Percentiles rank a stretch among this genome's conserved stretches.
phyloP scores from a whole-genome alignment of 2,113 vertebrate genomes.

The Zosterops lateralis region DNA sequence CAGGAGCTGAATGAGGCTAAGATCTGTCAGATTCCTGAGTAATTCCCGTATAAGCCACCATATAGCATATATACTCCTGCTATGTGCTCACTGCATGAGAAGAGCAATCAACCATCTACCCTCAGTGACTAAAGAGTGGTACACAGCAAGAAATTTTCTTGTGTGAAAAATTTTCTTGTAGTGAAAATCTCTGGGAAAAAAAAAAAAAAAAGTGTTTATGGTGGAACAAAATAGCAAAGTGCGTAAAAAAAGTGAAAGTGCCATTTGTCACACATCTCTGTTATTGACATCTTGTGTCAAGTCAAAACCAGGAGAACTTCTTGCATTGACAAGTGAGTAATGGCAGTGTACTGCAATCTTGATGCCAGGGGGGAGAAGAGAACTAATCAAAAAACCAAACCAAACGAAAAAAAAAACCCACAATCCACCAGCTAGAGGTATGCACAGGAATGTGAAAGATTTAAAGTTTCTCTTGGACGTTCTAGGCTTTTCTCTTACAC shows the following conservation, averaged over 20 bases:
- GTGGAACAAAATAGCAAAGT: neutral
- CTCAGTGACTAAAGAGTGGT: neutral
- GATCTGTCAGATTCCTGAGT: neutral
- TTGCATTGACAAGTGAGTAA: neutral
- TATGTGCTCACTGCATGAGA: neutral
- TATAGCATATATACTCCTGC: neutral
- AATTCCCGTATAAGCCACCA: neutral
- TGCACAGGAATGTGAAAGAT: neutral
- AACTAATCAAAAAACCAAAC: neutral
- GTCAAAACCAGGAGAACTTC: neutral
- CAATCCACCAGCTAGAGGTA: neutral
- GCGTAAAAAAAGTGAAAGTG: neutral
- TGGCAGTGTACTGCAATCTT: neutral
- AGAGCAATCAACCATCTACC: neutral
- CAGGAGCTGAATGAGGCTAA: neutral
- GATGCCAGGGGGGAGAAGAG: neutral
- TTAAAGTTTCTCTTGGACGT: neutral
- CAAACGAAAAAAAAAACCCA: neutral
- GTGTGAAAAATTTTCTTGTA: no score
- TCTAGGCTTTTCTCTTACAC: neutral
- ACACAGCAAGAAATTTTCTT: neutral
- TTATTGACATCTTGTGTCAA: neutral
- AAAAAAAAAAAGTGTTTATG: neutral
- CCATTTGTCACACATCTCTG: neutral
- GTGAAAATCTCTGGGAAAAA: neutral